phyloP scores from a whole-genome alignment of 2,113 vertebrate species.

The Cromileptes altivelis region DNA sequence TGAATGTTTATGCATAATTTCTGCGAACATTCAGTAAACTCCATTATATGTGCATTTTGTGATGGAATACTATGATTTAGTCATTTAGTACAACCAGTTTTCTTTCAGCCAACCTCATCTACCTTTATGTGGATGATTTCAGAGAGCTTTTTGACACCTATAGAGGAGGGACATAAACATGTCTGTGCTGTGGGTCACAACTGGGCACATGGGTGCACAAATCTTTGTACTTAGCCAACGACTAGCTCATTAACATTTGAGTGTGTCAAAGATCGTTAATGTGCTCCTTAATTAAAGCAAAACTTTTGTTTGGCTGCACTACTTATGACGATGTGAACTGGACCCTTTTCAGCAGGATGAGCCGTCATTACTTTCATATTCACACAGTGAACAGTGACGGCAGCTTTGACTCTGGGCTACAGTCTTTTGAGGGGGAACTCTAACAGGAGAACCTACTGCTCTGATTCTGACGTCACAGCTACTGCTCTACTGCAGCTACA shows the following conservation, averaged over 20 bases:
- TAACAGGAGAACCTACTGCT: constrained; percentile 31
- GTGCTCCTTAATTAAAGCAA: background rate
- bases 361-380: background rate
- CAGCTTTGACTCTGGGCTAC: background rate
- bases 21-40: background rate
- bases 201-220: background rate
- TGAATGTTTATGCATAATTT: background rate
- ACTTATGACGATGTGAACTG: background rate
- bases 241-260: background rate
- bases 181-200: background rate
- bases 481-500: constrained; percentile 40
- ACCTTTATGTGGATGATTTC: background rate
- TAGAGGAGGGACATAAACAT: background rate
- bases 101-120: background rate
- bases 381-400: background rate
- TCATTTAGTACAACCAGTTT: background rate
- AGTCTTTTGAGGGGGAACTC: constrained; percentile 1
- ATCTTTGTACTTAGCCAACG: background rate
- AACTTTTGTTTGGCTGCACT: background rate
- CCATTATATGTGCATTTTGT: background rate
- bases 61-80: background rate
- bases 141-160: background rate
- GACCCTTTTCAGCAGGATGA: background rate
- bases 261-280: background rate
- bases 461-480: constrained; percentile 26